phyloP scores from a whole-genome alignment of 2,797 vertebrate genomes.

The Anomalospiza imberbis region DNA sequence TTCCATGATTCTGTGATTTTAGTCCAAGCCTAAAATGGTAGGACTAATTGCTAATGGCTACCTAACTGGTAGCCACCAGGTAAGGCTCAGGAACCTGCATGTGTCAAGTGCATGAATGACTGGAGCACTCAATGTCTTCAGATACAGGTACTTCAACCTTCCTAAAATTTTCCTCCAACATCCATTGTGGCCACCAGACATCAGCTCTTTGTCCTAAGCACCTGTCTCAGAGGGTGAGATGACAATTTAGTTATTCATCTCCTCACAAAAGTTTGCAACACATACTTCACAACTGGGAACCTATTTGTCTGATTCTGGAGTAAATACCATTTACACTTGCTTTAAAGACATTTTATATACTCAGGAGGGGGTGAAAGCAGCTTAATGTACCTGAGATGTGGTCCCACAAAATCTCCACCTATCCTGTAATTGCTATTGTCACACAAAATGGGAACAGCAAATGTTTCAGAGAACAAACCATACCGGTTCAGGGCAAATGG shows the following conservation, averaged over 20 bases:
- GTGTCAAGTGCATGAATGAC: background rate
- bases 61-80: background rate
- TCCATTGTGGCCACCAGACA: background rate
- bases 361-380: background rate
- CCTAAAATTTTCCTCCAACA: background rate
- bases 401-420: background rate
- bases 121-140: background rate
- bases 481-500: background rate
- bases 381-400: background rate
- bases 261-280: background rate
- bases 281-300: background rate
- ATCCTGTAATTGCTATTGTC: background rate
- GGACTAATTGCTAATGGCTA: too few relatives aligned
- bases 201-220: background rate
- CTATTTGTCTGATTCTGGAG: background rate
- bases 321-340: background rate
- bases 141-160: background rate
- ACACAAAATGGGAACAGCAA: background rate
- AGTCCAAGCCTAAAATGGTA: background rate
- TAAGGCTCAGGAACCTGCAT: background rate
- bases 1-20: background rate
- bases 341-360: background rate
- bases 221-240: background rate
- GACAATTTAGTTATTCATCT: background rate
- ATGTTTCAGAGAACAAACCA: background rate